phyloP scores from a whole-genome alignment of 2,797 vertebrate genomes.

The Oryzias dopingdopingensis region DNA sequence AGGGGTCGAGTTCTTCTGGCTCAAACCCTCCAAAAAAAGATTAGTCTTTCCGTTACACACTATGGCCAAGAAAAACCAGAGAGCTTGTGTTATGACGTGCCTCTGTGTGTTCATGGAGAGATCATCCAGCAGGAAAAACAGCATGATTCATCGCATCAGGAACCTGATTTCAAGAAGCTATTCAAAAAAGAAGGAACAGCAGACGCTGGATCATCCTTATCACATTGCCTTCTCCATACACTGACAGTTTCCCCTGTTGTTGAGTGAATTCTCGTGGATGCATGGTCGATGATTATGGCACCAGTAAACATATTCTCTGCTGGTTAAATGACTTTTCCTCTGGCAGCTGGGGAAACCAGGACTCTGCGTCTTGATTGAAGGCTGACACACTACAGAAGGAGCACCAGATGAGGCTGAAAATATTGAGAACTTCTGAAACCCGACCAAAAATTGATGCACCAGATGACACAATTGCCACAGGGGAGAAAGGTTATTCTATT shows the following conservation, averaged over 20 bases:
- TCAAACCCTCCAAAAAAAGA: conserved; percentile 47
- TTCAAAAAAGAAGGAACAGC: conserved; percentile 18
- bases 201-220: conserved; percentile 45
- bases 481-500: conserved; percentile 35
- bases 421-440: conserved; percentile 45
- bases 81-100: not conserved
- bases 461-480: conserved; percentile 39
- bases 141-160: conserved; percentile 18
- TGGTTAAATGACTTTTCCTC: conserved; percentile 71
- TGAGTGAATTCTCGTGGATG: conserved; percentile 69
- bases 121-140: conserved; percentile 17
- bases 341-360: conserved; percentile 41
- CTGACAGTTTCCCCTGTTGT: conserved; percentile 69
- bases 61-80: conserved; percentile 8
- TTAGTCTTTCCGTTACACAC: conserved; percentile 40
- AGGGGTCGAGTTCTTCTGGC: conserved; percentile 57
- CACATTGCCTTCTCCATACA: conserved; percentile 48
- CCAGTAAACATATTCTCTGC: conserved; percentile 53
- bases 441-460: conserved; percentile 44
- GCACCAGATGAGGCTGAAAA: conserved; percentile 45
- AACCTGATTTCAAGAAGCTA: conserved; percentile 2
- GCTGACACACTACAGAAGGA: conserved; percentile 38
- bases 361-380: conserved; percentile 18
- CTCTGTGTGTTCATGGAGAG: not conserved
- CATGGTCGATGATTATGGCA: conserved; percentile 55